phyloP scores from a whole-genome alignment of 2,113 vertebrate species.

The Nymphicus hollandicus region DNA sequence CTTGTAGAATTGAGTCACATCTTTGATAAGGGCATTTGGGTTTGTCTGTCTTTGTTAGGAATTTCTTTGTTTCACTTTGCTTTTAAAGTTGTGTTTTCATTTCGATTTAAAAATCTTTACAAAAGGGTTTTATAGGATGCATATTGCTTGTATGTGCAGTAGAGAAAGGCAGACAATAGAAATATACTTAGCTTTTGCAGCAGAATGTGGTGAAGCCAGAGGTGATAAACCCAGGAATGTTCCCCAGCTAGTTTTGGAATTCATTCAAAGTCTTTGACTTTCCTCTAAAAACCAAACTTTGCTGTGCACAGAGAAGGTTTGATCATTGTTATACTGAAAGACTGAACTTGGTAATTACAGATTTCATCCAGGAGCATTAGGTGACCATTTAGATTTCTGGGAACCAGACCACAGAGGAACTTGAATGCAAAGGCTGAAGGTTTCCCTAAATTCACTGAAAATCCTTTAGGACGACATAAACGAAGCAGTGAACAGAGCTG shows the following conservation, averaged over 20 bases:
- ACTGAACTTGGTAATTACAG: neutral
- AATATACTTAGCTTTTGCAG: neutral
- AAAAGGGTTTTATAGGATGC: neutral
- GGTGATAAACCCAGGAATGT: neutral
- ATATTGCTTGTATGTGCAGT: neutral
- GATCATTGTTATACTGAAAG: neutral
- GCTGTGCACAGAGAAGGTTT: neutral
- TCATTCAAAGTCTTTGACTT: neutral
- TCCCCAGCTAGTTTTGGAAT: neutral
- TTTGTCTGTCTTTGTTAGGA: neutral
- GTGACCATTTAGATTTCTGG: neutral
- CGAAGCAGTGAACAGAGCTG: neutral
- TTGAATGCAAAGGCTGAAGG: neutral
- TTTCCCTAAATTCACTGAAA: neutral
- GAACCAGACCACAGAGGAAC: neutral
- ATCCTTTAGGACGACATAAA: neutral
- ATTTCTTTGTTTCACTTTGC: neutral
- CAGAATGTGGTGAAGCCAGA: neutral
- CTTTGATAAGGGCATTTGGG: neutral
- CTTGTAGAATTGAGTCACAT: neutral
- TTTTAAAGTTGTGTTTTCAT: neutral
- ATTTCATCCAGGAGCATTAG: neutral
- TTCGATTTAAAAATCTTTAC: neutral
- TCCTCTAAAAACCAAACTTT: neutral
- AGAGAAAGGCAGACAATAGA: neutral